Base-by-base conservation (phyloP, 2,113 vertebrate species). In the Mohoua ochrocephala region DNA sequence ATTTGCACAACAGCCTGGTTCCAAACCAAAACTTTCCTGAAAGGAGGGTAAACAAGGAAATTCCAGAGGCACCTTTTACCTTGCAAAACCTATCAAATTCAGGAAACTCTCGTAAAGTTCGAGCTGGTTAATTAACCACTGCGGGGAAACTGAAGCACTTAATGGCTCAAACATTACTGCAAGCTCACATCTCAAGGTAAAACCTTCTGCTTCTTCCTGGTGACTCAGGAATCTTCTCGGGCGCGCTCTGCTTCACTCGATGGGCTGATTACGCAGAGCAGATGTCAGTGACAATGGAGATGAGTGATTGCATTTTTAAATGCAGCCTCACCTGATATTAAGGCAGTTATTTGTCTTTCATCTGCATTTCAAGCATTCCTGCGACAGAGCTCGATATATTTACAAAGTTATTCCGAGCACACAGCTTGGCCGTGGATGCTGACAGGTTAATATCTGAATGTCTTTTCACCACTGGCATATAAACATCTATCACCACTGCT, bases 101-200 rank as follows among this genome's bases (percentile, higher is more conserved):
- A 84, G 91, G 92, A 88, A 92, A 86, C 54, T 70, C 73, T 65
- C 41, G 1, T 57, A 47, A 92, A 94, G 56, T 77, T 57, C 21
- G 59, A 94, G 68, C 76, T 70, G 76, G 45, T 89, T 93, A 92
- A 95, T 87, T 89, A 95, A 89, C 59, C 76, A 54, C 50, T 27
- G 92, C 1, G 68, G 94, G 94, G 70, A 47, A 95, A 83, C 53
- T 9, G 59, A 73, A 93, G 78, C 24, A 45, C 91, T 91, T 86
- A 70, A 90, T 8, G 3, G 24, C 54, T 64, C 80, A 39, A 68
- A 56, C 37, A 15, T 23, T 33, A 6, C 52, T 45, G 73, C 89
- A 75, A 60, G 54, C 33, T 71, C 73, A 9, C 35, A 78, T 35
- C 86, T 89, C 76, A 7, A 50, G 80, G 79, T 37, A 81, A 74